Evolutionary conservation across 2,113 vertebrate species (phyloP), one percentile per base, ranked within the genome.

Genomic region (Motacilla alba): DNA sequence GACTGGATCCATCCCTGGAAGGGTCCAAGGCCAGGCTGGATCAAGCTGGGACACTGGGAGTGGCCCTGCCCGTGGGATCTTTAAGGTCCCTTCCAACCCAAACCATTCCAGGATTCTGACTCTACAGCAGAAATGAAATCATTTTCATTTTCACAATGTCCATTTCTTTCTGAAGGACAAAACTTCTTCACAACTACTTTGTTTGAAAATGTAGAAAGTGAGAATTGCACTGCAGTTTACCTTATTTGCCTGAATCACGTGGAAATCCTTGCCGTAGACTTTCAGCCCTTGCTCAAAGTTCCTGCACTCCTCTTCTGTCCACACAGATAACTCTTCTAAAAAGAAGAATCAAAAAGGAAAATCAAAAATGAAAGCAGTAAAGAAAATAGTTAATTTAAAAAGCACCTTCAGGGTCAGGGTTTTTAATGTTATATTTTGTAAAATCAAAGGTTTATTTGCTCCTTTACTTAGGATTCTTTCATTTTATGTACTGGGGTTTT

Each of bases 291-390:
- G 98, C 69, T 99, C 99, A 98, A 99, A 99, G 96, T 99, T 99
- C 97, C 98, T 98, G 97, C 99, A 99, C 92, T 99, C 99, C 95
- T 99, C 99, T 88, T 99, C 99, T 49, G 98, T 99, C 99, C 99
- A 99, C 67, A 99, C 98, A 79, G 99, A 99, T 18, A 99, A 97
- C 85, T 99, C 99, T 97, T 99, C 99, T 99, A 95, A 3, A 35
- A 35, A 35, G 35, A 35, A 35, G 35, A 35, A 35, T 35, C 35
- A 35, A 35, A 35, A 35, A 75, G 86, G 84, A 94, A 91, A 43
- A 59, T 6, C 11, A 5, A 22, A 35, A 76, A 35, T 7, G 56
- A 53, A 94, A 1, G 5, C 16, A 78, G 80, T 7, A 50, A 26
- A 85, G 50, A 22, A 66, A 64, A 49, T 0, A 59, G 7, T 85